Percentiles rank a stretch among this genome's conserved stretches.
Evolutionary conservation across 2,797 vertebrate species (phyloP).

Genomic region (Alca torda): DNA sequence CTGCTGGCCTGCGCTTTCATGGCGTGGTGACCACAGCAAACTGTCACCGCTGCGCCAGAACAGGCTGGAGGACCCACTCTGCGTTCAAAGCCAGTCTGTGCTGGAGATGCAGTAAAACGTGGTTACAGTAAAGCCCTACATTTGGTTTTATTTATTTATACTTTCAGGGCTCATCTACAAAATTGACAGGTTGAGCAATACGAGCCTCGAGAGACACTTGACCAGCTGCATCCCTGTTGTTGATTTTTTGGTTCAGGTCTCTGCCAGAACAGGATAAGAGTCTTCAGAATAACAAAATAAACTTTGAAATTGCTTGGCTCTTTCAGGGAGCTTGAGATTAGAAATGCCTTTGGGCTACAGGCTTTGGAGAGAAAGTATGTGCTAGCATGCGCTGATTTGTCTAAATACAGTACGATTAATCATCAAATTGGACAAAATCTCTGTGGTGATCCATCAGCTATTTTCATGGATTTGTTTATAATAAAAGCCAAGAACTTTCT

Average conservation of each 20-base stretch:
- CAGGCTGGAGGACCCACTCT: neutral
- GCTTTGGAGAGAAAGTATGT: conserved; percentile 25
- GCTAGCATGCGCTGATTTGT: conserved; percentile 50
- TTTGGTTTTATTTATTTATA: conserved; percentile 19
- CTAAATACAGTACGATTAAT: conserved; percentile 53
- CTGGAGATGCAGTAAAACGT: neutral
- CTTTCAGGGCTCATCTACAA: neutral
- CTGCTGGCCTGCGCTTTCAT: neutral
- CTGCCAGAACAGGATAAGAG: conserved; percentile 49
- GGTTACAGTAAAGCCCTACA: neutral
- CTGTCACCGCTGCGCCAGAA: neutral
- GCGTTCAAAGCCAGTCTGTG: neutral
- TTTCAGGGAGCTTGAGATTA: conserved; percentile 42
- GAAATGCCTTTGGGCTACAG: conserved; percentile 27
- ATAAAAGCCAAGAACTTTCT: neutral
- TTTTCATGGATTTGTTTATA: conserved; percentile 22
- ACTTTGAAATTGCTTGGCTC: conserved; percentile 42
- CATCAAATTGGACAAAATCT: conserved; percentile 27
- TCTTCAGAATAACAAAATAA: conserved; percentile 51
- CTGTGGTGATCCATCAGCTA: conserved; percentile 11
- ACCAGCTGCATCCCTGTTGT: conserved; percentile 12
- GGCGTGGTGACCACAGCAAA: neutral
- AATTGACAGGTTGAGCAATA: conserved; percentile 18
- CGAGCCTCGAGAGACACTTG: neutral
- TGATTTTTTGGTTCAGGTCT: neutral